phyloP scores from a whole-genome alignment of 2,113 vertebrate genomes.

The Nibea albiflora region DNA sequence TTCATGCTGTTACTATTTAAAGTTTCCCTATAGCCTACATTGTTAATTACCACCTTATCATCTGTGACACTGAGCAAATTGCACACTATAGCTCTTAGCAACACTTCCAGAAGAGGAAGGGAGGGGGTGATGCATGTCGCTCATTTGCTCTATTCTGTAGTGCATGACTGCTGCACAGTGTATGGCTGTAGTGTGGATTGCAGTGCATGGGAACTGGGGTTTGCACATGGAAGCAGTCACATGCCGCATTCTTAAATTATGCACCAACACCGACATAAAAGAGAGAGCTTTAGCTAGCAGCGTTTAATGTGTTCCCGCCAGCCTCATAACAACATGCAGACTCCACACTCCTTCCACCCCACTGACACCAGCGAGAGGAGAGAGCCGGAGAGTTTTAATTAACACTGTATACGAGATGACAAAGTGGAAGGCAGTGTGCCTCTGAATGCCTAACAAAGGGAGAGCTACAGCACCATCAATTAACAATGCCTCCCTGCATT shows the following conservation, averaged over 20 bases:
- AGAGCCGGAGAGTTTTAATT: constrained; percentile 72
- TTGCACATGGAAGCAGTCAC: constrained; percentile 45
- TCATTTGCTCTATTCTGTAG: constrained; percentile 14
- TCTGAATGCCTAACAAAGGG: constrained; percentile 44
- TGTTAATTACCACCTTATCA: constrained; percentile 66
- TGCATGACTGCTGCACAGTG: background rate
- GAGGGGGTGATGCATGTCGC: constrained; percentile 16
- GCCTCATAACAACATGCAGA: constrained; percentile 68
- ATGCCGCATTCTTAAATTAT: constrained; percentile 67
- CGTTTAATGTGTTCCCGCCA: constrained; percentile 59
- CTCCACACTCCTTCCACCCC: constrained; percentile 71
- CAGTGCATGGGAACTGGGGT: constrained; percentile 5
- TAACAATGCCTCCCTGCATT: constrained; percentile 38
- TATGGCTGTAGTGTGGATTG: constrained; percentile 36
- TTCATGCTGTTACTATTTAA: constrained; percentile 64
- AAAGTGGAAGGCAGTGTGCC: constrained; percentile 57
- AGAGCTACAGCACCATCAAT: constrained; percentile 47
- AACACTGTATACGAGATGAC: constrained; percentile 62
- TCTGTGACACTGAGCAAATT: constrained; percentile 58
- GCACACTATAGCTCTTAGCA: constrained; percentile 54
- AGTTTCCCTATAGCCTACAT: constrained; percentile 41
- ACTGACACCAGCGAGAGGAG: constrained; percentile 63
- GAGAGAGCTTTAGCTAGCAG: constrained; percentile 57
- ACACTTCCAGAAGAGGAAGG: constrained; percentile 29
- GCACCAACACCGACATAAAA: constrained; percentile 57